Conservation (phyloP, 2,797 vertebrate species). For the Buphagus erythrorhynchus region DNA sequence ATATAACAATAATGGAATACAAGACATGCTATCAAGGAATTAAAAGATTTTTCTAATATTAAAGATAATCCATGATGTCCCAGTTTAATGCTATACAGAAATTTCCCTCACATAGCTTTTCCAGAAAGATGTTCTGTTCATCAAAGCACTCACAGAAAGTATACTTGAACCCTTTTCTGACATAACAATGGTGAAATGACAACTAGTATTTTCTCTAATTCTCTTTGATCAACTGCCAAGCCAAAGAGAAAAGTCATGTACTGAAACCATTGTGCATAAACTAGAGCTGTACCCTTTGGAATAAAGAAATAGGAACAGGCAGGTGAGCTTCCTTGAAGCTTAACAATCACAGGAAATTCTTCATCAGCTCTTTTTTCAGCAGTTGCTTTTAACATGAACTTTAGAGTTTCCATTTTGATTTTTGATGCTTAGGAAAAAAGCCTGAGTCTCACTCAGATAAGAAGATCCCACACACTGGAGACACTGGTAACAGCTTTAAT, state of each 20-base stretch:
- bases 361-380: neutral
- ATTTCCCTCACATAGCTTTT: constrained; percentile 36
- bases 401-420: neutral
- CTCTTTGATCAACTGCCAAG: constrained; percentile 25
- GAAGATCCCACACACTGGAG: neutral
- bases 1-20: constrained; percentile 27
- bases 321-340: neutral
- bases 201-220: constrained; percentile 48
- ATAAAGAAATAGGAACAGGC: constrained; percentile 33
- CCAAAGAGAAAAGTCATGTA: constrained; percentile 10
- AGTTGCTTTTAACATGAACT: neutral
- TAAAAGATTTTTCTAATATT: constrained; percentile 60
- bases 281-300: neutral
- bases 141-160: neutral
- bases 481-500: neutral
- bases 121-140: constrained; percentile 11
- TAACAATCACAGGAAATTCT: neutral
- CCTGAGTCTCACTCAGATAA: neutral
- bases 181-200: constrained; percentile 50
- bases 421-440: neutral
- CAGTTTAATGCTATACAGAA: constrained; percentile 32
- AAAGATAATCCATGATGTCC: constrained; percentile 47
- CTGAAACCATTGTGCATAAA: constrained; percentile 5
- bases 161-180: constrained; percentile 16
- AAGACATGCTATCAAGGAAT: neutral